These are phyloP conservation scores for Monochamus alternatus DNA, from an alignment of 2,888 invertebrate genomes.

Conservation along the genomic window DNA sequence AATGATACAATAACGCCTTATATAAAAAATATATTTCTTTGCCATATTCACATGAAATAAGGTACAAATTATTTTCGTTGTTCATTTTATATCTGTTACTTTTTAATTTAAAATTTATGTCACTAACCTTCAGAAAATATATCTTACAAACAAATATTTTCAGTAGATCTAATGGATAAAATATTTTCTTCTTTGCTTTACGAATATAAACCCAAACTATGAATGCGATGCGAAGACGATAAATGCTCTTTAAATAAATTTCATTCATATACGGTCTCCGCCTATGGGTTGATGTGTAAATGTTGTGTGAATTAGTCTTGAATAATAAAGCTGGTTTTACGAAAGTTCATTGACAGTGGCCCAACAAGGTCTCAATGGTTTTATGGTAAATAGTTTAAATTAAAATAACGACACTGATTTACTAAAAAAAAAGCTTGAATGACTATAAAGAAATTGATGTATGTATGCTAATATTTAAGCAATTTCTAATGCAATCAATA, in stretches of 20 bases:
- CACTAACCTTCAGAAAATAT: too few species aligned
- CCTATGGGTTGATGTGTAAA: slow-evolving; percentile 16
- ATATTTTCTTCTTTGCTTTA: too few species aligned
- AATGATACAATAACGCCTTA: too few species aligned
- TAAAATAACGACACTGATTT: slow-evolving; percentile 8
- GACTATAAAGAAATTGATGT: not conserved
- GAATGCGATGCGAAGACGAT: too few species aligned
- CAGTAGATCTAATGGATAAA: too few species aligned
- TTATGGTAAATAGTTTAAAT: not conserved
- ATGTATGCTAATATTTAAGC: not conserved
- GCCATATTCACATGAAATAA: too few species aligned
- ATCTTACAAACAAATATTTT: too few species aligned
- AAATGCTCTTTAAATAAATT: not conserved
- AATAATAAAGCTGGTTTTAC: slow-evolving; percentile 29
- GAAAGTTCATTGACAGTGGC: slow-evolving; percentile 35
- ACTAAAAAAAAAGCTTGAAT: not conserved
- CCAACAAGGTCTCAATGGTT: slow-evolving; percentile 25
- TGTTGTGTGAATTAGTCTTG: slow-evolving; percentile 30
- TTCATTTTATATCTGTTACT: too few species aligned
- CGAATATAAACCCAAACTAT: too few species aligned
- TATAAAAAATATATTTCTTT: too few species aligned
- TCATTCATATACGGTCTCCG: slow-evolving; percentile 8
- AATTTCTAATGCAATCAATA: not conserved
- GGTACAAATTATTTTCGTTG: too few species aligned
- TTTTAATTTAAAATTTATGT: too few species aligned